Conservation (phyloP, 2,888 invertebrate species). For the Boloria euphrosyne region DNA sequence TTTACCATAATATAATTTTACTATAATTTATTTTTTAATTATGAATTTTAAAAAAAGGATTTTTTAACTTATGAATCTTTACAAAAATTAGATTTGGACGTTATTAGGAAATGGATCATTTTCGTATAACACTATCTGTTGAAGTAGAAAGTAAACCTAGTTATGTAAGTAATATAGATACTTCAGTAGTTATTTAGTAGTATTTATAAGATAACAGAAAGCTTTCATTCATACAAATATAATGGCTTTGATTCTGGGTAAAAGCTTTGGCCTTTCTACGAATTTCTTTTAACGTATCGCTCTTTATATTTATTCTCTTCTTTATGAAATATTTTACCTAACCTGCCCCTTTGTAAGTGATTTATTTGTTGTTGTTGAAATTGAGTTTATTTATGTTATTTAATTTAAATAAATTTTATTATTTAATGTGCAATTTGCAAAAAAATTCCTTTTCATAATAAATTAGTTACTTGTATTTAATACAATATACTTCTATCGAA, state of each 20-base stretch:
- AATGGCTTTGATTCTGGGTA: slow-evolving; percentile 1
- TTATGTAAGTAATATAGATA: neutral
- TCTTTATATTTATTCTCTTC: slow-evolving; percentile 4
- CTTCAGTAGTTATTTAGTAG: neutral
- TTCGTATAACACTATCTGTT: neutral
- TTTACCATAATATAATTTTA: too few relatives aligned
- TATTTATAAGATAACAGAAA: slow-evolving; percentile 8
- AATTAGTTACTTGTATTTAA: too few relatives aligned
- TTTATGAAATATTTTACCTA: neutral
- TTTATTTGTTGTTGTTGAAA: neutral
- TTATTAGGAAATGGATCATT: neutral
- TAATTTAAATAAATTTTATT: too few relatives aligned
- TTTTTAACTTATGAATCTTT: too few relatives aligned
- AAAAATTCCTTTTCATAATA: too few relatives aligned
- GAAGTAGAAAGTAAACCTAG: slow-evolving; percentile 3
- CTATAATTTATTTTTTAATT: too few relatives aligned
- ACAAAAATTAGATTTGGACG: too few relatives aligned
- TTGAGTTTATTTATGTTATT: too few relatives aligned
- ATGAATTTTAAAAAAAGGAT: too few relatives aligned
- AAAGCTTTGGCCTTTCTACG: slow-evolving; percentile 5
- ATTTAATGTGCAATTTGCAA: too few relatives aligned
- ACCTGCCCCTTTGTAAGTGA: neutral
- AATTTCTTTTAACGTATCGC: neutral
- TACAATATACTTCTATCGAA: neutral
- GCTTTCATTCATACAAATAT: neutral